Base-by-base conservation (phyloP, 1,140 invertebrate species). In the Leptinotarsa lineolata region DNA sequence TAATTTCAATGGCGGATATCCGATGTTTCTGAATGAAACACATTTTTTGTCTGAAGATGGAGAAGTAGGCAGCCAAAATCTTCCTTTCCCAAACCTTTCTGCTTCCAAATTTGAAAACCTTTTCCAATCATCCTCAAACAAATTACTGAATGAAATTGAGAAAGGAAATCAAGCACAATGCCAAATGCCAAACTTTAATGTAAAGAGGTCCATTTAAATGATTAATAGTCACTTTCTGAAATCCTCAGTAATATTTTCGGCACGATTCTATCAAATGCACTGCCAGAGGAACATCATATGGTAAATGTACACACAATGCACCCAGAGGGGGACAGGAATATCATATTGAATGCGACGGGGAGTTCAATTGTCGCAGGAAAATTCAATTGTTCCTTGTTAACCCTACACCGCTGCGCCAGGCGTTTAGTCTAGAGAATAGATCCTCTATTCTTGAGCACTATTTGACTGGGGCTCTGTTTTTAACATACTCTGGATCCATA, bases 301-400 rank as follows among this genome's bases (percentile, higher is more conserved):
- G 80, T 80, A 78, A 81, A 81, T 80, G 80, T 81, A 78, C 78
- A 79, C 79, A 80, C 79, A 80, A 78, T 77, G 73, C 72, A 64
- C 20, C 61, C 64, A 44, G 76, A 79, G 76, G 76, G 79, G 78
- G 79, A 69, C 61, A 70, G 39, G 72, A 81, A 82, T 83, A 82
- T 82, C 79, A 80, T 80, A 80, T 80, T 79, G 78, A 81, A 82
- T 81, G 71, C 81, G 71, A 77, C 70, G 71, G 77, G 80, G 77
- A 81, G 80, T 81, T 74, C 75, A 80, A 79, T 82, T 81, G 79
- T 81, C 78, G 77, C 74, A 72, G 78, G 79, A 80, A 79, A 77
- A 81, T 83, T 82, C 77, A 79, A 83, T 83, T 83, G 80, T 81
- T 83, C 79, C 80, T 83, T 78, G 82, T 83, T 83, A 83, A 82